Evolutionary conservation across 2,888 invertebrate species (phyloP), one percentile per base, ranked within the genome.

Genomic region (Aphodius granarius): DNA sequence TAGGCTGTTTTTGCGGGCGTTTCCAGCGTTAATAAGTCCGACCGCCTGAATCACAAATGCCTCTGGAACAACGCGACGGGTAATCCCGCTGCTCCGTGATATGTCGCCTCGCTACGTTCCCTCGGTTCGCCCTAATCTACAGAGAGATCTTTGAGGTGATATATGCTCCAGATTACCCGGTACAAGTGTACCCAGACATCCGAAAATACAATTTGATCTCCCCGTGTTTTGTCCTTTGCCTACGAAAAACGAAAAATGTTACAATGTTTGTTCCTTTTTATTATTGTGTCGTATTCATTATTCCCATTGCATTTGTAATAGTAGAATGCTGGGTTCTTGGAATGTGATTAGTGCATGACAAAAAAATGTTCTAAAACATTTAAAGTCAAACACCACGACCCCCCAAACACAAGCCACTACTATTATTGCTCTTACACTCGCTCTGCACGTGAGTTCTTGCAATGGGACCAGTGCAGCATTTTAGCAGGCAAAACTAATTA

Each of bases 71-170:
- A 68, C 68, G 21, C 20, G n/a, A 22, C 22, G 68, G 20, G 20
- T 68, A 68, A 68, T 68, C 68, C 68, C 20, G n/a, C 21, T 0
- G 68, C 18, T 20, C n/a, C 19, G 68, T 20, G 19, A 65, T 16
- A 65, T 19, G 20, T 68, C 68, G 19, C 68, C 21, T 68, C 21
- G 68, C 68, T 20, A 20, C 19, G 65, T 6, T 17, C 20, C 68
- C 21, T 16, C 20, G 13, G 43, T 13, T 20, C 20, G 20, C 68
- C n/a, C 21, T 68, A 68, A 68, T 68, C 68, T 68, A 68, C 68
- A 68, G 68, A 68, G 43, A 43, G 68, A 68, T 68, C 21, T 68
- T 68, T 68, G 68, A 68, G 68, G 68, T 68, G 68, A 68, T 68
- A 22, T 68, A 68, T 22, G 68, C 21, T 22, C 19, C 20, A 68